A percentile compares a stretch with the other conserved stretches of the same genome.
Evolutionary conservation across 2,888 invertebrate species (phyloP).

Genomic region (Nasonia oneida): DNA sequence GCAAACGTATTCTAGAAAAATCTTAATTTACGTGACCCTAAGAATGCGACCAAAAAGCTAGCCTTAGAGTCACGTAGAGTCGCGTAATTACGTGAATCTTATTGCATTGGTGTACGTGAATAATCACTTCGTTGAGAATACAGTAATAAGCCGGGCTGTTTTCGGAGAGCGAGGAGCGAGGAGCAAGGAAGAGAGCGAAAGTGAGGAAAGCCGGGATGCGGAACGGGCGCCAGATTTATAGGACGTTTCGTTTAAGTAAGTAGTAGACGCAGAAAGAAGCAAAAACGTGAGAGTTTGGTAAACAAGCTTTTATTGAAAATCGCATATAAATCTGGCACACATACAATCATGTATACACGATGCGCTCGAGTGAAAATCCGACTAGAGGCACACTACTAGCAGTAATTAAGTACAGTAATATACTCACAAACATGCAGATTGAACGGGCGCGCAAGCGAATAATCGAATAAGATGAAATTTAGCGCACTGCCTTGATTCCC

Average conservation of each 20-base stretch:
- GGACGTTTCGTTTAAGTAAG: slow-evolving; percentile 68
- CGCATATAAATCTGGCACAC: slow-evolving; percentile 76
- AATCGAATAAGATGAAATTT: not conserved
- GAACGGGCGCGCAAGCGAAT: not conserved
- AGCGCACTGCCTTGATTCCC: not conserved
- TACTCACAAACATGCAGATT: slow-evolving; percentile 45
- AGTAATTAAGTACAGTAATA: slow-evolving; percentile 33
- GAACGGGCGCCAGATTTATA: slow-evolving; percentile 75
- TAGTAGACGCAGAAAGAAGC: slow-evolving; percentile 17
- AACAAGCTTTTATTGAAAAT: slow-evolving; percentile 74
- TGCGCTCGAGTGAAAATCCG: slow-evolving; percentile 50
- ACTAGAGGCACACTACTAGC: slow-evolving; percentile 59
- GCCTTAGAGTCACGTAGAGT: too few species aligned
- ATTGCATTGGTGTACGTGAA: too few species aligned
- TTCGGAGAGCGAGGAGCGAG: not conserved
- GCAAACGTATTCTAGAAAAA: too few species aligned
- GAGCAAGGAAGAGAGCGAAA: slow-evolving; percentile 2
- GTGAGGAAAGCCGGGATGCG: slow-evolving; percentile 28
- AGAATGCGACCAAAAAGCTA: too few species aligned
- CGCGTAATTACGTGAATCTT: too few species aligned
- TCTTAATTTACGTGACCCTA: too few species aligned
- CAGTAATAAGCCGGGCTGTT: not conserved
- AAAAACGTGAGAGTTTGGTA: slow-evolving; percentile 64
- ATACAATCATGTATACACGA: slow-evolving; percentile 54
- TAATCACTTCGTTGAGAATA: not conserved